phyloP scores from a whole-genome alignment of 2,888 invertebrate species.

The Thereva nobilitata region DNA sequence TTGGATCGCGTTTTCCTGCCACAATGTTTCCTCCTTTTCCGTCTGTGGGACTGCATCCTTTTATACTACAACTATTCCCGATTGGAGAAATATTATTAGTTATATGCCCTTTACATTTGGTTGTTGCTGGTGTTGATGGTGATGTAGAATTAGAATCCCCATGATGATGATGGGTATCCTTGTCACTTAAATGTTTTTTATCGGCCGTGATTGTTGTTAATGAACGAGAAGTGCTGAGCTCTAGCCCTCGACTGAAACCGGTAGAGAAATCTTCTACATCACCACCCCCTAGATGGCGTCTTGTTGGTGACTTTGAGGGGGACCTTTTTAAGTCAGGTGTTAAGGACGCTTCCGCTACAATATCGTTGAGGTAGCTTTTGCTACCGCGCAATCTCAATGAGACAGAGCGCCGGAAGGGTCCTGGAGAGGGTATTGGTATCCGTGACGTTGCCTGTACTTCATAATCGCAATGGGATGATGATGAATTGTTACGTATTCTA shows the following conservation, averaged over 20 bases:
- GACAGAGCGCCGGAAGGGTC: slow-evolving; percentile 65
- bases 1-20: slow-evolving; percentile 43
- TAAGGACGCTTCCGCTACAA: slow-evolving; percentile 37
- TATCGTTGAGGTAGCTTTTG: slow-evolving; percentile 51
- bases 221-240: slow-evolving; percentile 35
- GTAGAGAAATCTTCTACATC: neutral
- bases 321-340: slow-evolving; percentile 15
- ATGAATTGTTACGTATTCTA: slow-evolving; percentile 46
- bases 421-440: slow-evolving; percentile 45
- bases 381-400: slow-evolving; percentile 72
- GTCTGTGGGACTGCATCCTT: slow-evolving; percentile 30
- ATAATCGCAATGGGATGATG: slow-evolving; percentile 15
- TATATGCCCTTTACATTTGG: slow-evolving; percentile 11
- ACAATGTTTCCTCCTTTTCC: slow-evolving; percentile 34
- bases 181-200: slow-evolving; percentile 28
- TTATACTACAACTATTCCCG: slow-evolving; percentile 5
- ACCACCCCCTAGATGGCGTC: neutral
- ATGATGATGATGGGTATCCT: slow-evolving; percentile 27
- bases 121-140: neutral
- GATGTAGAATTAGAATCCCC: slow-evolving; percentile 35
- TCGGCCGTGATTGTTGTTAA: slow-evolving; percentile 40
- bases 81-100: neutral
- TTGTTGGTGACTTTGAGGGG: slow-evolving; percentile 12
- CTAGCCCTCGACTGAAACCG: slow-evolving; percentile 37
- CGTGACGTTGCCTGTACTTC: slow-evolving; percentile 42